Base-by-base conservation (phyloP, 2,888 invertebrate species). In the Torymus aiolomorphi region DNA sequence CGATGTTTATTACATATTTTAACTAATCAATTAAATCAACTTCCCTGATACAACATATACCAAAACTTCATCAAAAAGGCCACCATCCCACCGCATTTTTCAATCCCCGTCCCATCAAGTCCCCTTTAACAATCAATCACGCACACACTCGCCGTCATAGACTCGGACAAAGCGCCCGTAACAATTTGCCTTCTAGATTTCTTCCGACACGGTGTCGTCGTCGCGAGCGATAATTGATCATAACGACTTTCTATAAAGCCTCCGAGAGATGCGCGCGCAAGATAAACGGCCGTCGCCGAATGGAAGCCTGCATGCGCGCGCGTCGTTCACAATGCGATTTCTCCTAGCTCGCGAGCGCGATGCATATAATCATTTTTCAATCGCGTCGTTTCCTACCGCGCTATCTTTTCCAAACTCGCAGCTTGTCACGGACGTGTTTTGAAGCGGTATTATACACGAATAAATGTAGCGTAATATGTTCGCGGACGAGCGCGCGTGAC, bases 351-450 rank as follows among this genome's bases (percentile, higher is more conserved):
- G 70, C 54, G 52, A 59, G 3, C 24, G 2, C 0, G 3, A 31
- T 31, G 8, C 54, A 65, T 61, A 78, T 72, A 66, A 74, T 74
- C 78, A 78, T 78, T 78, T 78, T 74, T 78, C 78, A 78, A 78
- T 78, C 59, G 54, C 59, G 20, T 42, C 52, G 51, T 1, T 31
- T 31, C 31, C 31, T 31, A 24, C 24, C 67, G 59, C 59, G 59
- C 67, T 61, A 62, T 52, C 31, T 69, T 57, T 51, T 31, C 16
- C 42, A 42, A 31, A 31, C 31, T 31, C 31, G 3, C 5, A 3
- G 5, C 31, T 31, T 31, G 31, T 31, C 31, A 31, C 31, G 2
- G 31, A 3, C 31, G 8, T 31, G 31, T 31, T 31, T 31, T 8
- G 31, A 31, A 31, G 31, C 8, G 4, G 31, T 31, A 31, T 31